Conservation (phyloP, 1,140 invertebrate species). For the Marisa cornuarietis region DNA sequence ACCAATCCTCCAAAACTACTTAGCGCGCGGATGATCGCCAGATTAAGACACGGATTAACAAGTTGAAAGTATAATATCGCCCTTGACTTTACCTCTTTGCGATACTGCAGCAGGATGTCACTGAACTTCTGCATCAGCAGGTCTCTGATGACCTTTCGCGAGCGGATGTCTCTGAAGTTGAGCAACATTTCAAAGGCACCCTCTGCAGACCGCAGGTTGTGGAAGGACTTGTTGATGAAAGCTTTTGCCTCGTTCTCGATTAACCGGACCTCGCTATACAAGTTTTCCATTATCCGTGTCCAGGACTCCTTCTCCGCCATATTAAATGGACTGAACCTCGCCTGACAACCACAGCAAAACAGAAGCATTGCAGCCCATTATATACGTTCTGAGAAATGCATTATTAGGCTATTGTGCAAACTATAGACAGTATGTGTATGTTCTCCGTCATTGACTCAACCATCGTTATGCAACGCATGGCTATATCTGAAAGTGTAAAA, state of each 20-base stretch:
- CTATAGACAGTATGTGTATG: neutral
- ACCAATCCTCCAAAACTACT: no score
- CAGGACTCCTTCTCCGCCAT: constrained; percentile 81
- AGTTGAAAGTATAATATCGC: no score
- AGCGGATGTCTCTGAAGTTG: constrained; percentile 80
- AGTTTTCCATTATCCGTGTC: constrained; percentile 79
- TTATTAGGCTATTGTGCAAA: neutral
- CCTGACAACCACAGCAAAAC: constrained; percentile 42
- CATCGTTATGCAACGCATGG: no score
- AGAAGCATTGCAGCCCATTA: neutral
- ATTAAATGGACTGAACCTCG: constrained; percentile 82
- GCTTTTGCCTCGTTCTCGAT: constrained; percentile 80
- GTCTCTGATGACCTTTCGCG: constrained; percentile 74
- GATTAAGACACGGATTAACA: no score
- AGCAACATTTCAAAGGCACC: constrained; percentile 79
- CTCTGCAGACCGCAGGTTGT: constrained; percentile 76
- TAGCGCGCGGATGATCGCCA: no score
- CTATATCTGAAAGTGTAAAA: no score
- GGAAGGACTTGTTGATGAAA: constrained; percentile 86
- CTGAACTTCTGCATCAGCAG: constrained; percentile 83
- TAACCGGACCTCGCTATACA: constrained; percentile 75
- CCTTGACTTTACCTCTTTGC: constrained; percentile 73
- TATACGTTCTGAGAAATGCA: neutral
- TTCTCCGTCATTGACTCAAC: neutral
- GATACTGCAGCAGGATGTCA: constrained; percentile 80